Conservation (phyloP, 1,140 invertebrate species). For the Goniozus legneri region DNA sequence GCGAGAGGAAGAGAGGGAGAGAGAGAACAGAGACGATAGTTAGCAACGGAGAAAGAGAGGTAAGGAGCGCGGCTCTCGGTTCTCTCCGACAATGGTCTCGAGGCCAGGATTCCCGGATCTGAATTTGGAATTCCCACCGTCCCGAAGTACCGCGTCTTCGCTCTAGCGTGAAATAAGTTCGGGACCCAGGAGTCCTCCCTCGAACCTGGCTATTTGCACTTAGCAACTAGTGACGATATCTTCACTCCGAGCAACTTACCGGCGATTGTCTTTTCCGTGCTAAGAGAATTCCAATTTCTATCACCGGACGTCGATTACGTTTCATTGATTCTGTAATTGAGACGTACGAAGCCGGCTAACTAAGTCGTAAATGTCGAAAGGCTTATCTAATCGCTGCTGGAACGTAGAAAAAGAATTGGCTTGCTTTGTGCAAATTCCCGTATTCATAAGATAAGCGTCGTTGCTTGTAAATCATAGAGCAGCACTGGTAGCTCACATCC, state of each 20-base stretch:
- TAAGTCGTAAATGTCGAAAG: too few species aligned
- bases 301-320: conserved; percentile 14
- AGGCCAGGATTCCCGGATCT: conserved; percentile 21
- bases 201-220: conserved; percentile 38
- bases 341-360: too few species aligned
- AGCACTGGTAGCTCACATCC: conserved; percentile 24
- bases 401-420: too few species aligned
- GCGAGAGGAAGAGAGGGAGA: not conserved
- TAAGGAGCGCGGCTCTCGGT: conserved; percentile 6
- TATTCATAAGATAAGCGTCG: conserved; percentile 47
- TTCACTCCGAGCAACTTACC: conserved; percentile 11
- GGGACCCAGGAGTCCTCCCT: conserved; percentile 26
- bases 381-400: too few species aligned
- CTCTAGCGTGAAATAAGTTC: conserved; percentile 42
- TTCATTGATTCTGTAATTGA: too few species aligned
- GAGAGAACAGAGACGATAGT: not conserved
- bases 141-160: conserved; percentile 29
- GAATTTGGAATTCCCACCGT: conserved; percentile 28
- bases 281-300: conserved; percentile 7
- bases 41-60: conserved; percentile 14
- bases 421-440: conserved; percentile 14
- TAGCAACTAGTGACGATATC: conserved; percentile 30
- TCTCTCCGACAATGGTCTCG: conserved; percentile 23
- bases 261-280: conserved; percentile 21
- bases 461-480: conserved; percentile 47